Evolutionary conservation across 2,113 vertebrate genomes (phyloP).

Genomic region (Coryphaenoides rupestris): DNA sequence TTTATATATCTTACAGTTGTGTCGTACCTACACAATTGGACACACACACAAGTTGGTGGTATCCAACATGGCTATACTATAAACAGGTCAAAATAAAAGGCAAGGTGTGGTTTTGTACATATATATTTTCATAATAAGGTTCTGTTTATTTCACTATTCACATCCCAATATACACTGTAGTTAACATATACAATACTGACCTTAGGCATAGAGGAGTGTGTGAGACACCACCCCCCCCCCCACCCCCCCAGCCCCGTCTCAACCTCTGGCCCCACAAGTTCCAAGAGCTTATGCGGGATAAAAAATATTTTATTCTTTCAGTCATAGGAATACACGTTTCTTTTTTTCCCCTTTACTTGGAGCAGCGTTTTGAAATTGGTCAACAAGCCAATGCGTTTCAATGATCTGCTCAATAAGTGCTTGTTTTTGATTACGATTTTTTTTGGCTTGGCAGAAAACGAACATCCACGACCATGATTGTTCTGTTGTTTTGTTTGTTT

Average conservation of each 20-base stretch:
- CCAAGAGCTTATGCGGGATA: neutral
- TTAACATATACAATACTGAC: slow-evolving; percentile 60
- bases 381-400: neutral
- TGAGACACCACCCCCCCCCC: neutral
- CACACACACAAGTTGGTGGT: too few species aligned
- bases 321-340: neutral
- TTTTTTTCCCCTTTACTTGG: neutral
- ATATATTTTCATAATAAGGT: slow-evolving; percentile 64
- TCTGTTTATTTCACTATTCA: slow-evolving; percentile 69
- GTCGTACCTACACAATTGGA: too few species aligned
- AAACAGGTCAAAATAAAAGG: slow-evolving; percentile 29
- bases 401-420: too few species aligned
- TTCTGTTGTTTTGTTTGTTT: too few species aligned
- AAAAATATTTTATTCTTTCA: slow-evolving; percentile 7
- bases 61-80: neutral
- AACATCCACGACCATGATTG: too few species aligned
- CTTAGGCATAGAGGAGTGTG: slow-evolving; percentile 13
- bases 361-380: slow-evolving; percentile 10
- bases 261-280: slow-evolving; percentile 20
- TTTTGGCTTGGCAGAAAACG: too few species aligned
- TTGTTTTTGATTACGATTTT: too few species aligned
- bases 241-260: neutral
- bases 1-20: too few species aligned
- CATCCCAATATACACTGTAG: slow-evolving; percentile 55
- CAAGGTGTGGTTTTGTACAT: neutral